Percentiles rank a stretch among this genome's conserved stretches.
Evolutionary conservation across 2,113 vertebrate species (phyloP).

Genomic region (Panthera uncia): DNA sequence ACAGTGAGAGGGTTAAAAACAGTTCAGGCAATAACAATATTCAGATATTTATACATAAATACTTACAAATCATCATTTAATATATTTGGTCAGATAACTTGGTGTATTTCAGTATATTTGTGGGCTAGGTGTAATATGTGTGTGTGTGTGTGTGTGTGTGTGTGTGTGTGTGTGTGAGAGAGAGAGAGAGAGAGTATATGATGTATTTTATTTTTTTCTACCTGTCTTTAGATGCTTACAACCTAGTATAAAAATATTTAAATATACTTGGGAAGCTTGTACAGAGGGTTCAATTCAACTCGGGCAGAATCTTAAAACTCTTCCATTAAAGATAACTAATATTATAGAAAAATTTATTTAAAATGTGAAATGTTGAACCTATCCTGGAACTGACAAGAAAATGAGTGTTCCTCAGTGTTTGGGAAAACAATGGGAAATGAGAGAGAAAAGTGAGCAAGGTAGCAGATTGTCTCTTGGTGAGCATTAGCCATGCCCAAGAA

Average conservation of each 20-base stretch:
- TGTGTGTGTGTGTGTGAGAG: background rate
- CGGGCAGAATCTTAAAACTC: background rate
- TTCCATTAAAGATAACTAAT: background rate
- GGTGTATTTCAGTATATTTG: background rate
- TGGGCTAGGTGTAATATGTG: background rate
- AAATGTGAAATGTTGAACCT: background rate
- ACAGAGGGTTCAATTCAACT: background rate
- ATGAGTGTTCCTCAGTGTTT: background rate
- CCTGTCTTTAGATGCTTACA: background rate
- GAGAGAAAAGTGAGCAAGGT: background rate
- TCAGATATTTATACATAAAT: background rate
- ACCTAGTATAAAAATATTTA: background rate
- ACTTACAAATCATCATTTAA: background rate
- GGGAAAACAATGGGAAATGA: background rate
- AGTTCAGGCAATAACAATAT: background rate
- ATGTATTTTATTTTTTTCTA: background rate
- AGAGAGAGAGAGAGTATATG: background rate
- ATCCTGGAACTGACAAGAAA: background rate
- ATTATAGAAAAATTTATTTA: background rate
- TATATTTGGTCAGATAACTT: background rate
- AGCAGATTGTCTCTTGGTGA: fast-evolving
- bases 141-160: too few relatives aligned
- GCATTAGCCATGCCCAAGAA: background rate
- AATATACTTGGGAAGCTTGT: background rate
- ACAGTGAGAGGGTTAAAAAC: background rate